A percentile compares a stretch with the other conserved stretches of the same genome.
phyloP scores from a whole-genome alignment of 1,140 invertebrate genomes.

The Achatina immaculata region DNA sequence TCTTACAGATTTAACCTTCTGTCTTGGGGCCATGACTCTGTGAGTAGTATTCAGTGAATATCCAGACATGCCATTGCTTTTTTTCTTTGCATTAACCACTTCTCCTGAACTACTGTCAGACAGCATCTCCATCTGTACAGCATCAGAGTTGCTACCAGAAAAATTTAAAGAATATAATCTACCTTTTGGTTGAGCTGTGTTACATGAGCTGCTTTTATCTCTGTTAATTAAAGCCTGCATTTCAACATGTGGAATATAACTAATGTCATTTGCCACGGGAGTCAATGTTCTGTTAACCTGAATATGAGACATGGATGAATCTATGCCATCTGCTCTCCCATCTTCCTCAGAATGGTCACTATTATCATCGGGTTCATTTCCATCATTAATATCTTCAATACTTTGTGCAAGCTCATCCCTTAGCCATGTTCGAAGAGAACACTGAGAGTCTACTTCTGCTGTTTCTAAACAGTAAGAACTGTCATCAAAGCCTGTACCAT shows the following conservation, averaged over 20 bases:
- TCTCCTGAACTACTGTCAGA: slow-evolving; percentile 48
- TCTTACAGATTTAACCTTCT: neutral
- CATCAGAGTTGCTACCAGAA: slow-evolving; percentile 49
- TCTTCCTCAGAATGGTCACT: slow-evolving; percentile 63
- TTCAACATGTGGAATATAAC: neutral
- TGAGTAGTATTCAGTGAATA: neutral
- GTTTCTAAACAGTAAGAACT: slow-evolving; percentile 34
- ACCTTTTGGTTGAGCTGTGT: too few species aligned
- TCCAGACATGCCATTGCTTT: neutral
- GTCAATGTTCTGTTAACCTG: slow-evolving; percentile 62
- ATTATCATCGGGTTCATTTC: slow-evolving; percentile 65
- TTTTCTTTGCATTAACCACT: neutral
- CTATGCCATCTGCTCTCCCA: slow-evolving; percentile 36
- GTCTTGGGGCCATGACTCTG: neutral
- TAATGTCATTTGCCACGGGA: slow-evolving; percentile 30
- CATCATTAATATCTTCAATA: slow-evolving; percentile 55
- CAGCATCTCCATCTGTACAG: slow-evolving; percentile 16
- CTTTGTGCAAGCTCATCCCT: slow-evolving; percentile 70
- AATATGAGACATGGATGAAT: slow-evolving; percentile 66
- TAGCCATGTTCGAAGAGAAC: slow-evolving; percentile 58
- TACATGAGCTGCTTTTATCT: slow-evolving; percentile 16
- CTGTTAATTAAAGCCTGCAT: neutral
- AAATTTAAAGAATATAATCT: slow-evolving; percentile 47
- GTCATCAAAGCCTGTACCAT: slow-evolving; percentile 12
- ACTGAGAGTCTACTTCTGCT: slow-evolving; percentile 30